Evolutionary conservation across 2,113 vertebrate species (phyloP), one percentile per base, ranked within the genome.

Genomic region (Macquaria ambigua): DNA sequence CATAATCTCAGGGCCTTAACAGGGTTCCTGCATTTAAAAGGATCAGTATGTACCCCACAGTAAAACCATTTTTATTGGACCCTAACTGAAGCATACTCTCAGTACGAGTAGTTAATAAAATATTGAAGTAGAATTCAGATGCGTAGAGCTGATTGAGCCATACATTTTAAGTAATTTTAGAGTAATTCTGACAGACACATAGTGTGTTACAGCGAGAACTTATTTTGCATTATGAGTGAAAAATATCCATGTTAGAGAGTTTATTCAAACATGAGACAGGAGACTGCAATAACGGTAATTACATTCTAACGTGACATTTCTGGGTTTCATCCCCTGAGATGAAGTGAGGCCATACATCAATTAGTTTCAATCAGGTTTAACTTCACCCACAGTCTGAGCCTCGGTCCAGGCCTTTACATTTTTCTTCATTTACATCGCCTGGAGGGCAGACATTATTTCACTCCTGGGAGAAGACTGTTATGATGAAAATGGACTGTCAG

Each of bases 371-470:
- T 91, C 87, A 90, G 34, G 46, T 92, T 92, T 89, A 90, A 92
- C 87, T 86, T 90, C 73, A 87, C 53, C 68, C 90, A 39, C 67
- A 77, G 59, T 72, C 82, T 53, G 59, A 68, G 70, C 79, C 70
- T 79, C 9, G 7, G 77, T 59, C 20, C 34, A 23, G 48, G 81
- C 76, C 82, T 89, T 83, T 85, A 83, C 77, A 89, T 92, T 86
- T 93, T 81, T 93, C 83, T 92, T 93, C 73, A 93, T 92, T 91
- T 90, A 82, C 84, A 86, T 90, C 9, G 83, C 86, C 88, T 87
- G 67, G 71, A 88, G 93, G 90, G 68, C 71, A 85, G 79, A 92
- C 85, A 86, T 86, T 74, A 91, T 86, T 86, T 88, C 68, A 87
- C 88, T 88, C 74, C 85, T 77, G 83, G 86, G 86, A 92, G 84